These are phyloP conservation scores for Chironomus tentans DNA, from an alignment of 2,888 invertebrate genomes.

Conservation along the genomic window DNA sequence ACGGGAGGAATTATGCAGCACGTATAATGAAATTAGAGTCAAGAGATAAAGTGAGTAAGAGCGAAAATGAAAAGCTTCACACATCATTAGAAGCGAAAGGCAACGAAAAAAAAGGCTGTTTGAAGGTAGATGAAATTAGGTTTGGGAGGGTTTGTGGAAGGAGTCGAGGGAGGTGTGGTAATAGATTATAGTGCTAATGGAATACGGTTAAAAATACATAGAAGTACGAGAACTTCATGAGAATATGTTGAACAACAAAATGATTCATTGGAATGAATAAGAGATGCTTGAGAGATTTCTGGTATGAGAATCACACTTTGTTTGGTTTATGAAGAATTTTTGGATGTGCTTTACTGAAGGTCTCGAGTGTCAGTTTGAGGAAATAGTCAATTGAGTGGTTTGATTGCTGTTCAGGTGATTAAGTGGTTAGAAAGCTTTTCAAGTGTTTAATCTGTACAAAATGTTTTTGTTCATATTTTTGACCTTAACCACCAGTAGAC, in stretches of 20 bases:
- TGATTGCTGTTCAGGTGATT: not conserved
- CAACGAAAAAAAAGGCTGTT: not conserved
- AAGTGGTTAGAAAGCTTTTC: not conserved
- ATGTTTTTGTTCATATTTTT: too few species aligned
- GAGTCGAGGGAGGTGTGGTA: not conserved
- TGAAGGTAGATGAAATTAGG: too few species aligned
- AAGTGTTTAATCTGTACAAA: too few species aligned
- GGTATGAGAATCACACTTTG: too few species aligned
- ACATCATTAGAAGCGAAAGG: not conserved
- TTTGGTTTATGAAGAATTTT: too few species aligned
- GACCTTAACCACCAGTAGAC: too few species aligned
- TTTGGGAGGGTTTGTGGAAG: too few species aligned
- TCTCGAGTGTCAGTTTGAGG: too few species aligned
- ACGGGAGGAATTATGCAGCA: not conserved
- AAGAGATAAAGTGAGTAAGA: not conserved
- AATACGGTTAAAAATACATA: not conserved
- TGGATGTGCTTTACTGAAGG: too few species aligned
- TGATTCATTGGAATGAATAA: too few species aligned
- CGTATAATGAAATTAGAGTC: constrained; percentile 1
- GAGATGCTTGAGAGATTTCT: too few species aligned
- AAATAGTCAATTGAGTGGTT: too few species aligned
- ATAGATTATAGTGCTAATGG: not conserved
- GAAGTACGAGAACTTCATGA: not conserved
- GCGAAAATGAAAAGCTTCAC: not conserved
- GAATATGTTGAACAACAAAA: not conserved